These are phyloP conservation scores for Palythoa caribaeorum DNA, from an alignment of 92 coral and sea anemone species.

Conservation along the genomic window DNA sequence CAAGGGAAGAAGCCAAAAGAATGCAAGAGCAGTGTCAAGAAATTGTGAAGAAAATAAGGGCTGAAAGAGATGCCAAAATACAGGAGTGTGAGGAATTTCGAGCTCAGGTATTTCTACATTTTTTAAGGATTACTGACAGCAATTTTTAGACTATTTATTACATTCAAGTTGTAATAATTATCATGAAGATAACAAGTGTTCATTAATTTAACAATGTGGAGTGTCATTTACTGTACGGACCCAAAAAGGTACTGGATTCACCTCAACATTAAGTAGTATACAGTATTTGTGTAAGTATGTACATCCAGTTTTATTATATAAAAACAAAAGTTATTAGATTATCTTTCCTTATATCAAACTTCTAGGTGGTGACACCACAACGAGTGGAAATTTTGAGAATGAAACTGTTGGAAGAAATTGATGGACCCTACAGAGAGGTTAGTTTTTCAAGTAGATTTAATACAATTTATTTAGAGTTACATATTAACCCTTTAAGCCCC, in stretches of 20 bases:
- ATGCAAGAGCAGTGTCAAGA: conserved; percentile 93
- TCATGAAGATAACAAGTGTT: too few species aligned
- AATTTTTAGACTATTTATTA: too few species aligned
- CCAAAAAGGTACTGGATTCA: too few species aligned
- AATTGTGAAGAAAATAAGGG: conserved; percentile 76
- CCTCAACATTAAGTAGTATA: neutral
- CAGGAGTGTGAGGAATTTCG: conserved; percentile 97
- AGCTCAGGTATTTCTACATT: conserved; percentile 69
- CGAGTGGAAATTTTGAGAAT: conserved; percentile 87
- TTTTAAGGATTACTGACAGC: too few species aligned
- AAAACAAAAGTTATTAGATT: neutral
- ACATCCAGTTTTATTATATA: too few species aligned
- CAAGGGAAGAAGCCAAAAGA: conserved; percentile 86
- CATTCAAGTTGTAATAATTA: too few species aligned
- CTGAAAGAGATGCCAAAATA: conserved; percentile 92
- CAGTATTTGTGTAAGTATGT: too few species aligned
- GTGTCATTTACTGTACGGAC: too few species aligned
- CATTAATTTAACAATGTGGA: too few species aligned
- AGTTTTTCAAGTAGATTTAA: neutral
- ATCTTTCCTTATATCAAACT: neutral
- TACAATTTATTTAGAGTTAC: neutral
- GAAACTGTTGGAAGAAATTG: conserved; percentile 86
- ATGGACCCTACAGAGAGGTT: conserved; percentile 96
- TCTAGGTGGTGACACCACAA: conserved; percentile 88
- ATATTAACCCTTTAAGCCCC: neutral